phyloP scores from a whole-genome alignment of 2,113 vertebrate species.

The Campylomormyrus tamandua region DNA sequence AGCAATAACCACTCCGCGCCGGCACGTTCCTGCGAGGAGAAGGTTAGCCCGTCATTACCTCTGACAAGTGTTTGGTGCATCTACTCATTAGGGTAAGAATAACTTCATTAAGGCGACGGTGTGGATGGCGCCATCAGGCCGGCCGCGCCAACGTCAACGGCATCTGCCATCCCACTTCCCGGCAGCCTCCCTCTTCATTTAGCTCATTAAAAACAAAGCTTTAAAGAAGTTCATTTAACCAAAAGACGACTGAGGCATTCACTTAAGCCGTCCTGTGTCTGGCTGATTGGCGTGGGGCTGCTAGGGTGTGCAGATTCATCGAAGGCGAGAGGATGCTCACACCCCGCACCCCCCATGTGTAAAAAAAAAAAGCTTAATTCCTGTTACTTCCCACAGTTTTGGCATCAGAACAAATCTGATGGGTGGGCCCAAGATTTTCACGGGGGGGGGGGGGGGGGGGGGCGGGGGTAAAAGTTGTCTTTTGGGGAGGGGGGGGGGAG shows the following conservation, averaged over 20 bases:
- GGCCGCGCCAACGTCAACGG: neutral
- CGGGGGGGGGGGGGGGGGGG: neutral
- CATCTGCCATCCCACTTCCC: neutral
- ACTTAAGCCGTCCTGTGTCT: neutral
- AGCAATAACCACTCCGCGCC: neutral
- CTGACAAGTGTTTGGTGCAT: constrained; percentile 36
- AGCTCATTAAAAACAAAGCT: neutral
- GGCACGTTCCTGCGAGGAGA: constrained; percentile 16
- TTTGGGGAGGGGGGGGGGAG: no score
- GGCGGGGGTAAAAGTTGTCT: neutral
- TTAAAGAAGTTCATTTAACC: neutral
- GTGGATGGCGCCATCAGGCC: neutral
- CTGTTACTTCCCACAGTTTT: neutral
- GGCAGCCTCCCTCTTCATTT: neutral
- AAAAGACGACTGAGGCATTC: neutral
- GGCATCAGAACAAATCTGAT: neutral
- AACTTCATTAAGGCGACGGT: constrained; percentile 32
- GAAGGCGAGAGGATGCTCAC: neutral
- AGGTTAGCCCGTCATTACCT: constrained; percentile 39
- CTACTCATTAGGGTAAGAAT: constrained; percentile 38
- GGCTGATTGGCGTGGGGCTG: neutral
- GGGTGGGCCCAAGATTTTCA: neutral
- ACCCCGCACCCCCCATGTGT: no score
- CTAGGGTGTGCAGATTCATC: neutral
- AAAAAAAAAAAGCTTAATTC: neutral